Base-by-base conservation (phyloP, 2,888 invertebrate species). In the Ormyrus rosae region DNA sequence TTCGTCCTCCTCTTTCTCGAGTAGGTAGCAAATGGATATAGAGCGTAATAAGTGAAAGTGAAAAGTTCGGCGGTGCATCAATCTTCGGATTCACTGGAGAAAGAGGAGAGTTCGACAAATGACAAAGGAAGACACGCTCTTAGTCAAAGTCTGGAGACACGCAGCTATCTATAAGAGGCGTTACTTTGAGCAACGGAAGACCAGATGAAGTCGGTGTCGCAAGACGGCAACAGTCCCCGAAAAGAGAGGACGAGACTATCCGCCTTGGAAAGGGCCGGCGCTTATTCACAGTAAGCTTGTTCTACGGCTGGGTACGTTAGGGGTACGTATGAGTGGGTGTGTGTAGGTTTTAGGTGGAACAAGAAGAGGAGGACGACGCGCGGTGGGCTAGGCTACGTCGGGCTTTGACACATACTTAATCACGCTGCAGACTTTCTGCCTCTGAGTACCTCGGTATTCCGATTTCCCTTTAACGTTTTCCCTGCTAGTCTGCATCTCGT, bases 331-430 rank as follows among this genome's bases (percentile, higher is more conserved):
- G 19, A 19, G 19, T 19, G 19, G 19, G 19, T 19, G 19, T 19
- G 19, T 19, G 19, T 19, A 19, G 19, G 19, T 19, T 19, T 19
- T 19, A 19, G 19, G 19, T 19, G 60, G 9, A 19, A 11, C 53
- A 55, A 55, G 34, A 68, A 55, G 56, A 58, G 63, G 48, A 73
- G 34, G 65, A 67, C 19, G 55, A 56, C 19, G 45, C 48, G 71
- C 63, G 19, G 19, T 19, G 19, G 19, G 19, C 19, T 19, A 19
- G 19, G 19, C 19, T 19, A 19, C 61, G 81, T 64, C 73, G 77
- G 81, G 71, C 84, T 85, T 83, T 85, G 85, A 84, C 84, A 83
- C 84, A 78, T 82, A 85, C 84, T 85, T 85, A 85, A 86, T 86
- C 85, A 85, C 83, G 83, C 74, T 72, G 83, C 78, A 74, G 73